Base-by-base conservation (phyloP, 92 coral and sea anemone species). In the Parazoanthus swiftii region DNA sequence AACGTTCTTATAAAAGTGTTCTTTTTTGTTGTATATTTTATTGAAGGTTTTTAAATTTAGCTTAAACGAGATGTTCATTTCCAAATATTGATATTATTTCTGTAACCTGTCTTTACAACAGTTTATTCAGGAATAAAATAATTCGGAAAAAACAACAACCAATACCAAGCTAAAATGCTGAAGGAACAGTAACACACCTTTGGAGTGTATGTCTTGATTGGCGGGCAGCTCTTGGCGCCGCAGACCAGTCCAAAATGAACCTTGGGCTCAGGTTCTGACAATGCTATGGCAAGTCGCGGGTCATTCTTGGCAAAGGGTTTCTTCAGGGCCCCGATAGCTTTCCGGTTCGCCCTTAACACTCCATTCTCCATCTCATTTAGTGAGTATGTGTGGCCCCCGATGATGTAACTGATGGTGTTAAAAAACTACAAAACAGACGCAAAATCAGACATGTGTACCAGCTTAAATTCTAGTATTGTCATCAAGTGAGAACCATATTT, bases 141-240 rank as follows among this genome's bases (percentile, higher is more conserved):
- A 63, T 63, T 18, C 21, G 20, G 6, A 44, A 4, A 44, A 6
- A 9, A 5, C 51, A 48, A 6, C 1, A 48, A 48, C 51, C 51
- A 48, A 11, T 39, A 39, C 42, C 42, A 39, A 2, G 42, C 42
- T 2, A 39, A 39, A 2, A 39, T 39, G 42, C 42, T 39, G 42
- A 39, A 39, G 42, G 42, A 39, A 2, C 42, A 39, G 4, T 39
- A 48, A 48, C 85, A 77, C 85, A 97, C 99, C 95, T 96, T 78
- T 4, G 97, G 89, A 4, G 98, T 92, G 90, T 97, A 97, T 1
- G 99, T 97, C 90, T 97, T 97, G 91, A 97, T 95, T 23, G 99
- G 99, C 0, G 99, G 99, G 71, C 99, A 97, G 86, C 99, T 97
- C 89, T 97, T 97, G 1, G 99, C 99, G n/a, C 99, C 99, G 73